A percentile compares a stretch with the other conserved stretches of the same genome.
phyloP scores from a whole-genome alignment of 2,113 vertebrate genomes.

The Girardinichthys multiradiatus region DNA sequence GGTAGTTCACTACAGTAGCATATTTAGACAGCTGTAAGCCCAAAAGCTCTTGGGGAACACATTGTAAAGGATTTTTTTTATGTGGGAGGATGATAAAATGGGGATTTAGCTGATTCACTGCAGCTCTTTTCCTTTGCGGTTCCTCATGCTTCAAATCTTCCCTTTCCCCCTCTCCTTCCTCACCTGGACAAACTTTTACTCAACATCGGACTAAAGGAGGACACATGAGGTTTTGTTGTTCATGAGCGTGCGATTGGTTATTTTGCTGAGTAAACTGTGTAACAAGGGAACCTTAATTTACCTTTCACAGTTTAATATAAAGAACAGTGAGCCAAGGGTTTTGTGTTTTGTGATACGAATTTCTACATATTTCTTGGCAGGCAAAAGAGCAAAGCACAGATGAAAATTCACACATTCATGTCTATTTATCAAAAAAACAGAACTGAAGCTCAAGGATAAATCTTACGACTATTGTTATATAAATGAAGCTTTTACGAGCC shows the following conservation, averaged over 20 bases:
- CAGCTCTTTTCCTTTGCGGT: slow-evolving; percentile 54
- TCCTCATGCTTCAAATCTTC: slow-evolving; percentile 45
- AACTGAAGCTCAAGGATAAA: too few species aligned
- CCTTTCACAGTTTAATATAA: slow-evolving; percentile 28
- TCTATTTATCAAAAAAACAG: background rate
- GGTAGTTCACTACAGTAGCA: slow-evolving; percentile 58
- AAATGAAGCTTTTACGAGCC: too few species aligned
- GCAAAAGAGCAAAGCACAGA: background rate
- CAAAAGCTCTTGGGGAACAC: slow-evolving; percentile 50
- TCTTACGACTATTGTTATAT: too few species aligned
- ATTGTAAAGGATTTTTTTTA: slow-evolving; percentile 23
- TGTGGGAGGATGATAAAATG: slow-evolving; percentile 44
- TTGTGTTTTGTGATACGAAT: too few species aligned
- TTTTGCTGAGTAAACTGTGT: slow-evolving; percentile 57
- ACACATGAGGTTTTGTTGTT: slow-evolving; percentile 24
- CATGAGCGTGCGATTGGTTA: slow-evolving; percentile 1
- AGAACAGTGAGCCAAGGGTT: slow-evolving; percentile 30
- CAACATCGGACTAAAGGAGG: slow-evolving; percentile 7
- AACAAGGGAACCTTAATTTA: slow-evolving; percentile 34
- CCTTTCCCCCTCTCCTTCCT: slow-evolving; percentile 40
- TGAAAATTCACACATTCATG: background rate
- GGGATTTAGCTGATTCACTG: slow-evolving; percentile 41
- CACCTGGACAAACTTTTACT: slow-evolving; percentile 49
- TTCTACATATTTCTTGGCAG: slow-evolving; percentile 47
- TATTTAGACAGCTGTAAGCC: slow-evolving; percentile 70